phyloP scores from a whole-genome alignment of 2,888 invertebrate genomes.

The Metalampra italica region DNA sequence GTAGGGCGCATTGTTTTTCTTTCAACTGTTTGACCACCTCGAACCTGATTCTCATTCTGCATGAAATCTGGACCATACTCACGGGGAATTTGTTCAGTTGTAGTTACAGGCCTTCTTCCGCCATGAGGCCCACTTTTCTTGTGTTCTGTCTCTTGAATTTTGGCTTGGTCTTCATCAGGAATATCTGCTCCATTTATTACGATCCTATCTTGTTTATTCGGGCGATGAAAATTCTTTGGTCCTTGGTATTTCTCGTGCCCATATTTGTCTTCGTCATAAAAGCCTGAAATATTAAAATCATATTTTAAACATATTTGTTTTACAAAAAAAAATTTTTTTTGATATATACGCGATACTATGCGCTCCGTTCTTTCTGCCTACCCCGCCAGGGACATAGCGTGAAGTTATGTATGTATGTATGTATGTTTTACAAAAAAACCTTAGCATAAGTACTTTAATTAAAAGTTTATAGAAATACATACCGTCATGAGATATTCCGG shows the following conservation, averaged over 20 bases:
- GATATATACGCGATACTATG: no score
- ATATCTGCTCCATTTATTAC: constrained; percentile 10
- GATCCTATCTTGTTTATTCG: constrained; percentile 7
- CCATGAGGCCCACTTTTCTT: constrained; percentile 5
- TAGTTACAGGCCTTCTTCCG: constrained; percentile 1
- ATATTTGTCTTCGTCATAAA: constrained; percentile 57
- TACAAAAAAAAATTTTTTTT: no score
- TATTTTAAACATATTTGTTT: not conserved
- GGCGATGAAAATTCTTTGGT: constrained; percentile 11
- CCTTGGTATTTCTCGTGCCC: constrained; percentile 48
- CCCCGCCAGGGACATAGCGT: no score
- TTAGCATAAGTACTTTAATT: no score
- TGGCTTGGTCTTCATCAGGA: constrained; percentile 6
- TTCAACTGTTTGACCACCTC: not conserved
- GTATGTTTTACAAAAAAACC: no score
- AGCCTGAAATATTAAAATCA: constrained; percentile 36
- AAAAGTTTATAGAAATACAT: constrained; percentile 15
- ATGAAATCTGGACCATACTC: not conserved
- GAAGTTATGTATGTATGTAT: no score
- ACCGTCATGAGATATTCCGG: constrained; percentile 58
- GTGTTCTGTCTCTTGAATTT: not conserved
- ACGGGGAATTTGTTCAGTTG: not conserved
- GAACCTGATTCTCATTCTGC: not conserved
- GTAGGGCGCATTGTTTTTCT: not conserved
- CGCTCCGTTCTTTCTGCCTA: no score